Evolutionary conservation across 2,888 invertebrate species (phyloP).

Genomic region (Alentia gelatinosa): DNA sequence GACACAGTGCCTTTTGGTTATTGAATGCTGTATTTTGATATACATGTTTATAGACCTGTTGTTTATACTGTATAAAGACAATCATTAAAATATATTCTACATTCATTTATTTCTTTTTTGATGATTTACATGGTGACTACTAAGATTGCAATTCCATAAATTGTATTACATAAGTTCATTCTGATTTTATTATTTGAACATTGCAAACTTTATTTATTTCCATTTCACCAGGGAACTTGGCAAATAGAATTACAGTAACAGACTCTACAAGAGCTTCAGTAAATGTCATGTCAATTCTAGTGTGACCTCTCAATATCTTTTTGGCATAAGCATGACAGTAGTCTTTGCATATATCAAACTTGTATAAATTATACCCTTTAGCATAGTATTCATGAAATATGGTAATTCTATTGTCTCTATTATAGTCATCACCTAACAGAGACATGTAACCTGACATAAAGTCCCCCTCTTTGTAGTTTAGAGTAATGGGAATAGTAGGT

Average conservation of each 20-base stretch:
- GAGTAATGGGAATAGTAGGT: background rate
- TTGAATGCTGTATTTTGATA: background rate
- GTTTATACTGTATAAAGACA: no score
- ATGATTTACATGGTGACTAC: no score
- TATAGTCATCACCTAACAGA: no score
- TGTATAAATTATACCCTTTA: no score
- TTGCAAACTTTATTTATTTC: background rate
- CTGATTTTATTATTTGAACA: background rate
- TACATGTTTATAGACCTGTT: no score
- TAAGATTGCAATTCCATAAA: no score
- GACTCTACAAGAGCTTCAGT: background rate
- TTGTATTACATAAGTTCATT: background rate
- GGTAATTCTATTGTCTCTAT: no score
- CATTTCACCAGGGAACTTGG: background rate
- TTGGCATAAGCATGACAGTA: no score
- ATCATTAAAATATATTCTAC: background rate
- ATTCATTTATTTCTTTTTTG: background rate
- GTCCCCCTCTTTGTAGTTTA: background rate
- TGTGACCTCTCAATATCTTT: background rate
- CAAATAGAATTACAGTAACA: no score
- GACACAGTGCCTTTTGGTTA: background rate
- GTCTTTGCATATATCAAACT: no score
- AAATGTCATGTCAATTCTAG: background rate
- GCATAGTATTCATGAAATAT: no score
- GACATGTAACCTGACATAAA: no score